Evolutionary conservation across 2,888 invertebrate species (phyloP).

Genomic region (Kuschelorhynchus macadamiae): DNA sequence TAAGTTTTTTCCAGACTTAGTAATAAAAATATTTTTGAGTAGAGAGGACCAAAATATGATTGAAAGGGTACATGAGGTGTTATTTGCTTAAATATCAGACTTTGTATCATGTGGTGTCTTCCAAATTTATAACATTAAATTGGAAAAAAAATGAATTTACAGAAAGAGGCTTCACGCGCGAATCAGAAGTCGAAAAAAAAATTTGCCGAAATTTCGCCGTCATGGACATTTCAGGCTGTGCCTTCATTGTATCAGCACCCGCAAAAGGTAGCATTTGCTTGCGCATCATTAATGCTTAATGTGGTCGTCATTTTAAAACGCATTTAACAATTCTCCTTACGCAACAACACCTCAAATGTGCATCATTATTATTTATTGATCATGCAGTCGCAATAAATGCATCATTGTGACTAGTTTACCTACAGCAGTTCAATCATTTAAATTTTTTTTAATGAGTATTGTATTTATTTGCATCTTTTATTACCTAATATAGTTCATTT

Average conservation of each 20-base stretch:
- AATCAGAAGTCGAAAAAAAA: slow-evolving; percentile 67
- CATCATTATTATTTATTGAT: too few species aligned
- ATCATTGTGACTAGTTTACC: too few species aligned
- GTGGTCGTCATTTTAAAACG: slow-evolving; percentile 32
- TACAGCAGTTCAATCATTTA: too few species aligned
- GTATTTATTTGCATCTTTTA: neutral
- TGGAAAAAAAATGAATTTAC: slow-evolving; percentile 59
- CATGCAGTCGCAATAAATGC: too few species aligned
- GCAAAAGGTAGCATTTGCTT: slow-evolving; percentile 79
- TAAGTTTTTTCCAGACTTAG: too few species aligned
- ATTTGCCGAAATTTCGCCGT: slow-evolving; percentile 67
- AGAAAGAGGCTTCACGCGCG: slow-evolving; percentile 70
- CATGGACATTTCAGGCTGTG: slow-evolving; percentile 89
- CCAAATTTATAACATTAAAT: slow-evolving; percentile 21
- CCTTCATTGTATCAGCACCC: slow-evolving; percentile 87
- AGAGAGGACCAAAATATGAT: too few species aligned
- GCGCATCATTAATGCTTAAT: slow-evolving; percentile 44
- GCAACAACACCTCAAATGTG: too few species aligned
- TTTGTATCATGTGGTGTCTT: neutral
- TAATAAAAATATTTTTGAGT: neutral
- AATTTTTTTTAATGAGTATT: too few species aligned
- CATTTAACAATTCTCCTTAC: slow-evolving; percentile 11
- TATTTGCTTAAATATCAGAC: neutral
- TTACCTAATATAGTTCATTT: neutral
- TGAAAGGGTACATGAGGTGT: neutral